Percentiles rank a stretch among this genome's conserved stretches.
Conservation (phyloP, 35 echinoderm and acorn worm species). For the Heliocidaris erythrogramma region DNA sequence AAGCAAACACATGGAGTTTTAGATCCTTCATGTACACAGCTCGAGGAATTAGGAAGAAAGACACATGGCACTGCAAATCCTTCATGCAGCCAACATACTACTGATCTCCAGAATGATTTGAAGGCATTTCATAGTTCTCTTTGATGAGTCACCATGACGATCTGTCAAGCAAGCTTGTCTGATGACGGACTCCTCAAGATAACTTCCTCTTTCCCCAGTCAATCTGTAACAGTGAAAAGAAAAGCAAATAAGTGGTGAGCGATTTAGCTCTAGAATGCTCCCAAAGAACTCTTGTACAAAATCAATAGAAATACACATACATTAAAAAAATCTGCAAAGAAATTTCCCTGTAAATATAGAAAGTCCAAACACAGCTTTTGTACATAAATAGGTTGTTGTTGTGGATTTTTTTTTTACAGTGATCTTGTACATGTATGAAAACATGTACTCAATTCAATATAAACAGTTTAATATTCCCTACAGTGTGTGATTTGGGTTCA, state of each 20-base stretch:
- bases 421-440: not conserved
- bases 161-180: not conserved
- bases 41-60: too few relatives aligned
- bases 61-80: not conserved
- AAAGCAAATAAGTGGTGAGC: too few relatives aligned
- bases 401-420: too few relatives aligned
- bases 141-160: not conserved
- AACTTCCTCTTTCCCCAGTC: not conserved
- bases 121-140: not conserved
- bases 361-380: too few relatives aligned
- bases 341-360: too few relatives aligned
- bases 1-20: too few relatives aligned
- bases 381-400: too few relatives aligned
- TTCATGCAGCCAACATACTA: not conserved
- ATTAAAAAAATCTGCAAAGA: too few relatives aligned
- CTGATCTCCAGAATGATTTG: not conserved
- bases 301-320: too few relatives aligned
- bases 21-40: too few relatives aligned
- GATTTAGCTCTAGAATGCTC: too few relatives aligned
- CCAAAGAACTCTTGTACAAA: too few relatives aligned
- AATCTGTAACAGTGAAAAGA: not conserved
- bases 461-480: not conserved
- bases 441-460: not conserved
- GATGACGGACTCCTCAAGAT: not conserved
- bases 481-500: not conserved